These are phyloP conservation scores for Tachysurus fulvidraco DNA, from an alignment of 2,113 vertebrate genomes.

Conservation along the genomic window DNA sequence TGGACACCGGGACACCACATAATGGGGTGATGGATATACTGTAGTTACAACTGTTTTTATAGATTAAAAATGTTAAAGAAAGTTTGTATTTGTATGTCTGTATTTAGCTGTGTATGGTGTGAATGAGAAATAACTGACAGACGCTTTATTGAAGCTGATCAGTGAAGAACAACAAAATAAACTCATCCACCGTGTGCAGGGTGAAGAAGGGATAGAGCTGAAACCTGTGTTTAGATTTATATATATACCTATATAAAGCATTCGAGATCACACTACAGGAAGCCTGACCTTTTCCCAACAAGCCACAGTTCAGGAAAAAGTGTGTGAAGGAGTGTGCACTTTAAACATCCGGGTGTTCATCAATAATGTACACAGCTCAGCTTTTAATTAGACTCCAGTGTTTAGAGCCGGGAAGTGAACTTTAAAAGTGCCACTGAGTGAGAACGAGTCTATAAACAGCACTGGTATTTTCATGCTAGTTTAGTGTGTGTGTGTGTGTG, in stretches of 20 bases:
- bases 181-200: not conserved
- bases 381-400: constrained; percentile 28
- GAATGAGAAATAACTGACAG: not conserved
- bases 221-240: not conserved
- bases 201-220: not conserved
- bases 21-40: not conserved
- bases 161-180: not conserved
- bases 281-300: constrained; percentile 14
- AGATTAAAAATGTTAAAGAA: too few relatives aligned
- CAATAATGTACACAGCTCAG: constrained; percentile 22
- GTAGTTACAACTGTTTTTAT: too few relatives aligned
- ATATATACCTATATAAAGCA: not conserved
- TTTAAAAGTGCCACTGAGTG: constrained; percentile 16
- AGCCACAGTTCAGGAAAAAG: not conserved
- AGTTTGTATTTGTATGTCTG: too few relatives aligned
- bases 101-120: too few relatives aligned
- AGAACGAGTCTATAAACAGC: constrained; percentile 16
- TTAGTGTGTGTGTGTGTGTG: constrained; percentile 1
- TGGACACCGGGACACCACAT: too few relatives aligned
- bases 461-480: constrained; percentile 6
- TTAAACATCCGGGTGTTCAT: constrained; percentile 17
- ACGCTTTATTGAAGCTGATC: not conserved
- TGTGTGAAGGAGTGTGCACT: not conserved
- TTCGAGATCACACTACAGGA: not conserved
- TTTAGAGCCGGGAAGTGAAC: constrained; percentile 19